Percentiles rank a stretch among this genome's conserved stretches.
These are phyloP conservation scores for Teleopsis dalmanni DNA, from an alignment of 1,140 invertebrate genomes.

Conservation along the genomic window DNA sequence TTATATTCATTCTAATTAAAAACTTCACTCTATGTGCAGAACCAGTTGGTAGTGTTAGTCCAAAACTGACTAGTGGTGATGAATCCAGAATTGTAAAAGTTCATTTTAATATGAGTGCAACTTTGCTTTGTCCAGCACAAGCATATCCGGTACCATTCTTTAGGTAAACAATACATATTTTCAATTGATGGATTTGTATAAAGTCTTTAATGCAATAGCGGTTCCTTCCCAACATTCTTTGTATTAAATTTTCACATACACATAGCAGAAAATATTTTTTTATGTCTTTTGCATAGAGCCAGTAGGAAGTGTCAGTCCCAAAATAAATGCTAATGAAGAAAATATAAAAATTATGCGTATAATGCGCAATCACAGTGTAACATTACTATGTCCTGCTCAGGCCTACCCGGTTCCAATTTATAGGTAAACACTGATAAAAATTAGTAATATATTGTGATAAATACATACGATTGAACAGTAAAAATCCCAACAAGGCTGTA, in stretches of 20 bases:
- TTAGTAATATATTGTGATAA: no score
- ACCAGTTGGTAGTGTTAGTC: slow-evolving; percentile 61
- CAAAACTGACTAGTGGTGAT: slow-evolving; percentile 56
- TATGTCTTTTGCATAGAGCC: no score
- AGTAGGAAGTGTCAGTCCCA: slow-evolving; percentile 60
- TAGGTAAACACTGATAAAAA: no score
- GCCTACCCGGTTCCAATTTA: slow-evolving; percentile 58
- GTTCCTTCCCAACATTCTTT: slow-evolving; percentile 46
- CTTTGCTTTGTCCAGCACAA: slow-evolving; percentile 52
- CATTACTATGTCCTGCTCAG: slow-evolving; percentile 60
- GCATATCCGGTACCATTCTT: slow-evolving; percentile 54
- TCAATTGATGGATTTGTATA: slow-evolving; percentile 61
- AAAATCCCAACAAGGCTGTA: no score
- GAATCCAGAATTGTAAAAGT: slow-evolving; percentile 44
- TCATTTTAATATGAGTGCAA: slow-evolving; percentile 29
- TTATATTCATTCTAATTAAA: no score
- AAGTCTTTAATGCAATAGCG: slow-evolving; percentile 61
- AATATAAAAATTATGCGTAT: slow-evolving; percentile 41
- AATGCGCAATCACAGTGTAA: slow-evolving; percentile 28
- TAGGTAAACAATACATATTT: slow-evolving; percentile 60
- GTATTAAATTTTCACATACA: neutral
- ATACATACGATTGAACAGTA: no score
- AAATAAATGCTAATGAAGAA: slow-evolving; percentile 55
- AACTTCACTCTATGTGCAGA: no score
- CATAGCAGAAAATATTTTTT: no score